Conservation (phyloP, 2,113 vertebrate genomes). For the Malurus melanocephalus region DNA sequence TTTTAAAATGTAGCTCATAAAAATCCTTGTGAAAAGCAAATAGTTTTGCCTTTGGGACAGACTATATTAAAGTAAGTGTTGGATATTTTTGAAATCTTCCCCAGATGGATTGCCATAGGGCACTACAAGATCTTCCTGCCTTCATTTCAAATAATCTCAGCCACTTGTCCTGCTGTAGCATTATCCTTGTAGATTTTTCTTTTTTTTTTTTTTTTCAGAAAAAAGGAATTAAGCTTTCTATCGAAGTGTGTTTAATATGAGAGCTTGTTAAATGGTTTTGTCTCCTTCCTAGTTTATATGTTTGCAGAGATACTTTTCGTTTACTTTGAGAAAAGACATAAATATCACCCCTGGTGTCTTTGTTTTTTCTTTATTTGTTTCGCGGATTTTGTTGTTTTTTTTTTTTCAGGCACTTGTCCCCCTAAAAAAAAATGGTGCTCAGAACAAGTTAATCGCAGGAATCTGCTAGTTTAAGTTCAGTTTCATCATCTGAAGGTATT, state of each 20-base stretch:
- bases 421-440: background rate
- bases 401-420: background rate
- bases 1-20: constrained; percentile 65
- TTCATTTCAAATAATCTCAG: constrained; percentile 16
- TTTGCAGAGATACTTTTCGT: background rate
- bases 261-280: background rate
- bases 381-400: fast-evolving
- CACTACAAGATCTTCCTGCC: background rate
- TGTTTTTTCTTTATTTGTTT: background rate
- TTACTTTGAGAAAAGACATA: background rate
- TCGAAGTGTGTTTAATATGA: background rate
- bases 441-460: background rate
- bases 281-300: background rate
- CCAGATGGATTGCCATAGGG: constrained; percentile 34
- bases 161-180: background rate
- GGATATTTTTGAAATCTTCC: constrained; percentile 39
- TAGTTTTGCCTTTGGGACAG: constrained; percentile 59
- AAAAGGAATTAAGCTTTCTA: background rate
- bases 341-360: background rate
- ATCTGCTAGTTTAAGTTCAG: background rate
- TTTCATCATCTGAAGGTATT: background rate
- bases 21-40: constrained; percentile 62
- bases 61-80: constrained; percentile 40
- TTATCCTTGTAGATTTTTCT: background rate
- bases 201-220: background rate